phyloP scores from a whole-genome alignment of 2,797 vertebrate species.

The Rhinogobio ventralis region DNA sequence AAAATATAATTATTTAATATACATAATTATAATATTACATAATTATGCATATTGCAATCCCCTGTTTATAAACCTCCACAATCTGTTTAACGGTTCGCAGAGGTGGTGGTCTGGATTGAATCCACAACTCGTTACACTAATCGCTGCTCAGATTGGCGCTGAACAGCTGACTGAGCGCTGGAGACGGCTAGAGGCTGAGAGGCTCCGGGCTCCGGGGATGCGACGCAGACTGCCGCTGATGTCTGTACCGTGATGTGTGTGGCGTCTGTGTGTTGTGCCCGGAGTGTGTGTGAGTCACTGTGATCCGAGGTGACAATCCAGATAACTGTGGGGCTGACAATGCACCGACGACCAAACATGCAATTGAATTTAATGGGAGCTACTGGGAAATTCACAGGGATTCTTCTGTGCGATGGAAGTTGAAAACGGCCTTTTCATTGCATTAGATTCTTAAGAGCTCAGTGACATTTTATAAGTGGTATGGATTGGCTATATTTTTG shows the following conservation, averaged over 20 bases:
- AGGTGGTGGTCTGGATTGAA: not conserved
- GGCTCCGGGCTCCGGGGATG: conserved; percentile 9
- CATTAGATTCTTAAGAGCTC: not conserved
- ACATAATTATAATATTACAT: too few relatives aligned
- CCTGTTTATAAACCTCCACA: not conserved
- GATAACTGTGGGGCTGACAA: conserved; percentile 18
- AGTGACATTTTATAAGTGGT: not conserved
- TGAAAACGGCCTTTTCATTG: not conserved
- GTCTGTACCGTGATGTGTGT: not conserved
- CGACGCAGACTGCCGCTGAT: not conserved
- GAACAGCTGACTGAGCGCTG: conserved; percentile 15
- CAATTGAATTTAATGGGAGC: conserved; percentile 8
- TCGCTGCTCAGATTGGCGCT: not conserved
- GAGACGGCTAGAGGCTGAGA: not conserved
- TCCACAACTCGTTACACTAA: not conserved
- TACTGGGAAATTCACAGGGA: not conserved
- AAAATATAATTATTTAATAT: not conserved
- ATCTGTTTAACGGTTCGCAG: not conserved
- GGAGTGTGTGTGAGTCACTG: conserved; percentile 31
- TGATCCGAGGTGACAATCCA: conserved; percentile 36
- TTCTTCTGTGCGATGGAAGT: conserved; percentile 1
- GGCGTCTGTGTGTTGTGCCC: conserved; percentile 20
- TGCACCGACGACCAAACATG: not conserved
- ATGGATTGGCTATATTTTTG: conserved; percentile 11
- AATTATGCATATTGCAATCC: not conserved